Evolutionary conservation across 37 sponge, comb jelly and placozoan genomes (phyloP).

Genomic region (Geodia barretti): DNA sequence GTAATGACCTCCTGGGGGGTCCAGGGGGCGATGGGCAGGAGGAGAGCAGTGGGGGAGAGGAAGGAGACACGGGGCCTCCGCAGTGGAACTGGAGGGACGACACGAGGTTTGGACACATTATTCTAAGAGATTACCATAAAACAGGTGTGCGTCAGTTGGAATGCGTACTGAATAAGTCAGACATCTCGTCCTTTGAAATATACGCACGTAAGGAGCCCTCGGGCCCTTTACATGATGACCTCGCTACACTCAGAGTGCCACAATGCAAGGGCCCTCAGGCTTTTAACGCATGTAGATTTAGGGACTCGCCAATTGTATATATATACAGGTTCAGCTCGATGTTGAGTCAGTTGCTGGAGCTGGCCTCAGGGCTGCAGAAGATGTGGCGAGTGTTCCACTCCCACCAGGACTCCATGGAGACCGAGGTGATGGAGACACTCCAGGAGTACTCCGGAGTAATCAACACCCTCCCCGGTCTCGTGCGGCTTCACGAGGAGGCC

Average conservation of each 20-base stretch:
- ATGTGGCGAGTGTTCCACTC: conserved; percentile 5
- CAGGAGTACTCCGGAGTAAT: conserved; percentile 67
- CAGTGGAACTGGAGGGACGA: conserved; percentile 53
- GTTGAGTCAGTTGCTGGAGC: conserved; percentile 39
- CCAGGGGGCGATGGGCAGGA: not conserved
- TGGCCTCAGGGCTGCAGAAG: conserved; percentile 39
- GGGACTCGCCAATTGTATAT: not conserved
- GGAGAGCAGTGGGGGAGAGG: conserved; percentile 33
- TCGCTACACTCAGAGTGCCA: no score
- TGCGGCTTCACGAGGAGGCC: conserved; percentile 79
- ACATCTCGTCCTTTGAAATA: no score
- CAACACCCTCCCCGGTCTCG: conserved; percentile 74
- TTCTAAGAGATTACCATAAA: no score
- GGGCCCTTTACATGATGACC: no score
- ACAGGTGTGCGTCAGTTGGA: no score
- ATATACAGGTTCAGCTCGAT: conserved; percentile 46
- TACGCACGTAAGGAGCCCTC: no score
- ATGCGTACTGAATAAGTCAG: no score
- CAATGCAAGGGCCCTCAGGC: no score
- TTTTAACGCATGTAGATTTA: no score
- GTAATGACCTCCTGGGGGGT: no score
- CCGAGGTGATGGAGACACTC: conserved; percentile 27
- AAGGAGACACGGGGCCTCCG: no score
- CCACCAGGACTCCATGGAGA: conserved; percentile 66
- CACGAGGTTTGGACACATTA: no score